These are phyloP conservation scores for Heteronetta atricapilla DNA, from an alignment of 2,113 vertebrate genomes.

Conservation along the genomic window DNA sequence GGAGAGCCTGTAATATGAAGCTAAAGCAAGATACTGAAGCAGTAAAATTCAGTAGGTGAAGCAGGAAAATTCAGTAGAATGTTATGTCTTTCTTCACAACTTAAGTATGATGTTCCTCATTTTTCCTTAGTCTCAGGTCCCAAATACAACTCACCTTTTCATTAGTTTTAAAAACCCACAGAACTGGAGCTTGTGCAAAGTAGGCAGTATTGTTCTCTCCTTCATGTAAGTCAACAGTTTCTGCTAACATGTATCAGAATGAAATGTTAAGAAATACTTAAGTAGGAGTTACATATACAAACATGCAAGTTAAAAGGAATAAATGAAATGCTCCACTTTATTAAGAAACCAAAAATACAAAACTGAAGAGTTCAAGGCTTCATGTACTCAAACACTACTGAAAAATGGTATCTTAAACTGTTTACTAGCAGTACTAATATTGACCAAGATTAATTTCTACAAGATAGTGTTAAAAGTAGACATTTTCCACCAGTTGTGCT, in stretches of 20 bases:
- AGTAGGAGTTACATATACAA: neutral
- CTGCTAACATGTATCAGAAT: neutral
- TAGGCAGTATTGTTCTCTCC: neutral
- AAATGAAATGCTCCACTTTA: slow-evolving; percentile 75
- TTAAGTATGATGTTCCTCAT: neutral
- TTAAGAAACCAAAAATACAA: slow-evolving; percentile 74
- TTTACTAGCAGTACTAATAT: slow-evolving; percentile 54
- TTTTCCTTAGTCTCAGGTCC: neutral
- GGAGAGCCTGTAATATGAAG: neutral
- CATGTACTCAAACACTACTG: slow-evolving; percentile 63
- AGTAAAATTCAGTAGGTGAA: neutral
- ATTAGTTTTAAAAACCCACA: neutral
- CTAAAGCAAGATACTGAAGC: neutral
- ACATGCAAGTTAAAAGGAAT: slow-evolving; percentile 65
- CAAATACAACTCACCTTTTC: neutral
- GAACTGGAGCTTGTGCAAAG: neutral
- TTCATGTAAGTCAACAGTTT: neutral
- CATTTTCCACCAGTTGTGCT: slow-evolving; percentile 55
- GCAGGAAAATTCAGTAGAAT: neutral
- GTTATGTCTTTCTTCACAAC: neutral
- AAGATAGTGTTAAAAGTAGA: slow-evolving; percentile 58
- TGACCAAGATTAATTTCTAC: slow-evolving; percentile 52
- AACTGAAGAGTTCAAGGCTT: slow-evolving; percentile 63
- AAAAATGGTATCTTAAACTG: slow-evolving; percentile 27
- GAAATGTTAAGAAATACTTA: neutral